Conservation (phyloP, 2,888 invertebrate species). For the Molanna angustata region DNA sequence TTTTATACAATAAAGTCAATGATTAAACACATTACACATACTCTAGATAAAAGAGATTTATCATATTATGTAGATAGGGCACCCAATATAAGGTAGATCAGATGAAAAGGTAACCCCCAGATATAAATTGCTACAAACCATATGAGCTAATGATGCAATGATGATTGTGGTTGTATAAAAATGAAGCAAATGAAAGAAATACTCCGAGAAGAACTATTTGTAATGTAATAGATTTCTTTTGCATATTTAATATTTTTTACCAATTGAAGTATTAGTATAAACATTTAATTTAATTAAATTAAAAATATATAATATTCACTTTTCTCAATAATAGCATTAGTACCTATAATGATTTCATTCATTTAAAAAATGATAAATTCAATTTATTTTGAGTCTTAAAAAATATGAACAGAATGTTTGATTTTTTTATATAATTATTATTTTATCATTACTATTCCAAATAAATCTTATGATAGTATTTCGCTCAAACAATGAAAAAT, state of each 20-base stretch:
- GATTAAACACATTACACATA: conserved; percentile 31
- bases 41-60: conserved; percentile 31
- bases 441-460: not conserved
- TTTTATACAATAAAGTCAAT: conserved; percentile 29
- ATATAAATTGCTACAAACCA: conserved; percentile 18
- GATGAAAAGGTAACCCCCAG: no score
- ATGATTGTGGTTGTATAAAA: conserved; percentile 13
- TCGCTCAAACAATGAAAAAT: no score
- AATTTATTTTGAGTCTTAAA: no score
- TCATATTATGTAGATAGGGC: conserved; percentile 23
- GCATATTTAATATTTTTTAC: not conserved
- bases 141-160: conserved; percentile 13
- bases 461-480: no score
- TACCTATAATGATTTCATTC: no score
- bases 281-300: no score
- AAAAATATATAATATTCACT: not conserved
- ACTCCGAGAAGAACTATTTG: conserved; percentile 11
- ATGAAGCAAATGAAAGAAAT: conserved; percentile 15
- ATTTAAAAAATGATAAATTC: no score
- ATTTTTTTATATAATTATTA: not conserved
- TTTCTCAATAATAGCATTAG: not conserved
- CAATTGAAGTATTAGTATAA: no score
- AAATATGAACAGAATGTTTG: not conserved
- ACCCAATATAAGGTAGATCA: no score
- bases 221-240: conserved; percentile 11